Evolutionary conservation across 2,888 invertebrate genomes (phyloP).

Genomic region (Rambutsinella grinnellia): DNA sequence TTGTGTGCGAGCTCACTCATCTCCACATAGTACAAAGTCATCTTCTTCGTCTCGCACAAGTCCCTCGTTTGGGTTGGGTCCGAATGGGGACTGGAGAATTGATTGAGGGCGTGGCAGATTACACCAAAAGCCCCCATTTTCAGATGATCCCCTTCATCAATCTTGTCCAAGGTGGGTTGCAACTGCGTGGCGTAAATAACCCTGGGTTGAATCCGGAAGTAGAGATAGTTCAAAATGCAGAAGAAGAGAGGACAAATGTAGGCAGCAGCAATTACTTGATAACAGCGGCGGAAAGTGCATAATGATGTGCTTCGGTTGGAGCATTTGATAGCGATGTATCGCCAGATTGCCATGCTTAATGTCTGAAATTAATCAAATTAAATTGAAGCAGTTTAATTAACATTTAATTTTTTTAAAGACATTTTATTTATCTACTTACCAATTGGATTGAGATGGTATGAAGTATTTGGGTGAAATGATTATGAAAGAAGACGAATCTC

Average conservation of each 20-base stretch:
- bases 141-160: constrained; percentile 30
- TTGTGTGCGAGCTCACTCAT: constrained; percentile 56
- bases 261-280: constrained; percentile 69
- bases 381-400: neutral
- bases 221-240: constrained; percentile 71
- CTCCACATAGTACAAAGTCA: constrained; percentile 58
- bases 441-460: constrained; percentile 88
- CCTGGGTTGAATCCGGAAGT: constrained; percentile 67
- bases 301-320: constrained; percentile 66
- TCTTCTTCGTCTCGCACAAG: constrained; percentile 31
- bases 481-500: constrained; percentile 89
- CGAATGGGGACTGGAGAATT: neutral
- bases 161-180: constrained; percentile 35
- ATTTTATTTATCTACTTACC: constrained; percentile 44
- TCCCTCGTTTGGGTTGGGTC: constrained; percentile 75
- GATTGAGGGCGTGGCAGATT: constrained; percentile 32
- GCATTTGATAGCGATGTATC: constrained; percentile 82
- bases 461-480: constrained; percentile 89
- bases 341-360: constrained; percentile 91
- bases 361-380: constrained; percentile 71
- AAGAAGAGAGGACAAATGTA: constrained; percentile 70
- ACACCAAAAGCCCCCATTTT: constrained; percentile 27
- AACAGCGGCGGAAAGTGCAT: constrained; percentile 61
- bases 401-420: neutral
- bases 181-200: constrained; percentile 43